phyloP scores from a whole-genome alignment of 1,140 invertebrate species.

The Thalassaphorura encarpata region DNA sequence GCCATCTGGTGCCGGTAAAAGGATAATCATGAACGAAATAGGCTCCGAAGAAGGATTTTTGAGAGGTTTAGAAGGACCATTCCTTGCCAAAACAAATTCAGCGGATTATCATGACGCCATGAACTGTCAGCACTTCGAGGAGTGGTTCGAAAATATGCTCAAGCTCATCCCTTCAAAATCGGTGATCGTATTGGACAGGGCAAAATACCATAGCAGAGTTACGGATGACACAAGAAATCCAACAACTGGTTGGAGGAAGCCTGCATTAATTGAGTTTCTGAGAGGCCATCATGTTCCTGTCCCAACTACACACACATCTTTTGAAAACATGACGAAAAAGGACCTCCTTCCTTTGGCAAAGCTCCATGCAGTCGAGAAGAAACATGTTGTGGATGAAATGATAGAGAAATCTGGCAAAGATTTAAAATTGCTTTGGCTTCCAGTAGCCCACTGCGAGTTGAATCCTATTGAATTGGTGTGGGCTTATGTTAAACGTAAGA shows the following conservation, averaged over 20 bases:
- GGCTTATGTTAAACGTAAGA: neutral
- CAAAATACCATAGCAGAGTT: constrained; percentile 4
- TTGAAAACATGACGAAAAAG: neutral
- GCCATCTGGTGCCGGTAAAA: neutral
- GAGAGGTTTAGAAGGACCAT: neutral
- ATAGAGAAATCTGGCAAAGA: constrained; percentile 3
- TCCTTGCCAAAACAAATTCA: constrained; percentile 13
- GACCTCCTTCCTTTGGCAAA: neutral
- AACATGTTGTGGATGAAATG: constrained; percentile 8
- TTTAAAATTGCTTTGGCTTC: constrained; percentile 14
- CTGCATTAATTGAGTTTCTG: neutral
- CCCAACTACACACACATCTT: neutral
- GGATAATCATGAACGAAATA: neutral
- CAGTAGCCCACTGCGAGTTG: constrained; percentile 17
- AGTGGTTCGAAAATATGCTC: constrained; percentile 10
- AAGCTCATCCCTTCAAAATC: neutral
- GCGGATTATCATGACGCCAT: constrained; percentile 18
- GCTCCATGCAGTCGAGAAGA: neutral
- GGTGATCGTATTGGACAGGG: constrained; percentile 14
- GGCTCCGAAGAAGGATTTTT: neutral
- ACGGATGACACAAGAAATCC: constrained; percentile 1
- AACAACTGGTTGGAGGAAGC: neutral
- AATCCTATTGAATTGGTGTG: constrained; percentile 17
- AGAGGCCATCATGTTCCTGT: neutral
- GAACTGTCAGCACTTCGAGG: constrained; percentile 12